Base-by-base conservation (phyloP, 1,140 invertebrate genomes). In the Ostrea denselamellosa region DNA sequence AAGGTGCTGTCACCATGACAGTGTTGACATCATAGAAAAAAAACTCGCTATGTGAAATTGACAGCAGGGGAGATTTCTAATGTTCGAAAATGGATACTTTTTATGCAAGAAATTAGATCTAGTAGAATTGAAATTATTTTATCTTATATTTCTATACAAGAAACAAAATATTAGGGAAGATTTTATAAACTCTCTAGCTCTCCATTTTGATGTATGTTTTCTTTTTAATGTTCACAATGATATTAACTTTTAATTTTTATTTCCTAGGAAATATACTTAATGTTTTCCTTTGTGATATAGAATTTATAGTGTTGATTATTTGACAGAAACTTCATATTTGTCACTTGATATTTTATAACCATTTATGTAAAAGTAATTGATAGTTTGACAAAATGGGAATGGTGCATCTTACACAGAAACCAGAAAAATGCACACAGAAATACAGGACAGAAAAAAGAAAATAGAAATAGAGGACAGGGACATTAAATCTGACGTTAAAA, bases 1-100 rank as follows among this genome's bases (percentile, higher is more conserved):
- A 94, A 83, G 96, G 96, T 83, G 95, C 94, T 85, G 96, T 96
- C 28, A 95, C 95, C 34, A 94, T 96, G 51, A 95, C 95, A 25
- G 95, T 97, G 54, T 86, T 94, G 54, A 92, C 92, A 14, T 93
- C 91, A 89, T 90, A 88, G 83, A 58, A 0, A 12, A 34, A 19
- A 34, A 4, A 53, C n/a, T 28, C 22, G 34, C 34, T 44, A 44
- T 22, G 28, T n/a, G 14, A 12, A 4, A 52, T 9, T 28, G 28
- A 34, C 44, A 8, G 5, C 71, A 83, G 14, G 52, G 53, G 51
- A 83, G 14, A 83, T 51, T 25, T 83, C 22, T 53, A 19, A 52
- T 28, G 53, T 83, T 83, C 82, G 22, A n/a, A 52, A 83, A n/a
- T 53, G 82, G 82, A 83, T 10, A 83, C 34, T 83, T 83, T 83